Evolutionary conservation across 2,797 vertebrate species (phyloP), one percentile per base, ranked within the genome.

Genomic region (Sphaeramia orbicularis): DNA sequence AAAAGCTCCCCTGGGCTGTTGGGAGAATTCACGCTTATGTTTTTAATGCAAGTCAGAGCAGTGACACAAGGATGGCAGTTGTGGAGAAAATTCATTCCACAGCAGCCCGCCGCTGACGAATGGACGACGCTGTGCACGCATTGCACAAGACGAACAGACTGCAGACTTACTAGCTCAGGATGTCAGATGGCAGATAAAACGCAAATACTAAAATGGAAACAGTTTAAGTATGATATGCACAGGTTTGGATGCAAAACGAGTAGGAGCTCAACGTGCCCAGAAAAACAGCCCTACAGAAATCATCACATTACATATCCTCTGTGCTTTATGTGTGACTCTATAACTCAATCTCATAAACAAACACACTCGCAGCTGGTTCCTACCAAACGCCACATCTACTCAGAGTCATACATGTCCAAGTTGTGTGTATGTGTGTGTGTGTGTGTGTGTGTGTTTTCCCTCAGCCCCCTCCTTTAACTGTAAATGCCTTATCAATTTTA

Each of bases 401-500:
- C 70, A 57, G 62, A 65, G 74, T 70, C 32, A 36, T 41, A 48
- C 59, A 63, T 55, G 69, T 42, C 55, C 47, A 5, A 8, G 12
- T 37, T 63, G 30, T 45, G 24, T 32, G 10, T 42, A 19, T 45
- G 62, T 35, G 32, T 63, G 24, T 47, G 24, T 32, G 10, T 35
- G 32, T 63, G 24, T 47, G 24, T 32, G 10, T 42, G 21, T 47
- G 63, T 55, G 37, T 32, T 19, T 41, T 8, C 19, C 27, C 24
- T 59, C 55, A 40, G 51, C 44, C 35, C 38, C 30, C 44, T 65
- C 37, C 56, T 27, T 60, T 65, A 57, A 71, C 69, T 70, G 67
- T 62, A 71, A 77, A 71, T 51, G 36, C 7, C 72, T 84, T 78
- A 83, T 84, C 78, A 79, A 40, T 81, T 85, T 88, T 76, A 84